Evolutionary conservation across 2,888 invertebrate species (phyloP).

Genomic region (Polydrusus tereticollis): DNA sequence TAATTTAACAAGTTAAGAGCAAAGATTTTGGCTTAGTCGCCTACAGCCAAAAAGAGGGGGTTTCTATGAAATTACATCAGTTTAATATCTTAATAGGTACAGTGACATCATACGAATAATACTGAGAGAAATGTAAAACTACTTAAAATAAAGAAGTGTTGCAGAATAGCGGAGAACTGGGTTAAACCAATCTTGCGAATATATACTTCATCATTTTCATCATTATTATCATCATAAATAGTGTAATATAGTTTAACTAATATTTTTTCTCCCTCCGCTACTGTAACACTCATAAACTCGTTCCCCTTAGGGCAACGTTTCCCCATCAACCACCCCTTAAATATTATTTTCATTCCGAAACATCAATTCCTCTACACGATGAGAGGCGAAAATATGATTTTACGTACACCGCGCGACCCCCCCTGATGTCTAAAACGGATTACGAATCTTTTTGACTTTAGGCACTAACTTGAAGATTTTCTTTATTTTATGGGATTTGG

Average conservation of each 20-base stretch:
- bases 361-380: slow-evolving; percentile 65
- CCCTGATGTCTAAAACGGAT: slow-evolving; percentile 58
- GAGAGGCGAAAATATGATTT: slow-evolving; percentile 64
- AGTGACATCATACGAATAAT: too few species aligned
- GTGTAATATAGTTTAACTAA: background rate
- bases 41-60: too few species aligned
- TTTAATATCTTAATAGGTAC: too few species aligned
- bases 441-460: slow-evolving; percentile 56
- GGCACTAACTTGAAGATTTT: slow-evolving; percentile 38
- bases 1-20: too few species aligned
- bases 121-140: too few species aligned
- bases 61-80: too few species aligned
- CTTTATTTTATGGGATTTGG: slow-evolving; percentile 42
- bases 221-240: too few species aligned
- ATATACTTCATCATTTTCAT: too few species aligned
- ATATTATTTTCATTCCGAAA: slow-evolving; percentile 66
- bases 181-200: too few species aligned
- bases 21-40: too few species aligned
- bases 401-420: slow-evolving; percentile 57
- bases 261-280: background rate
- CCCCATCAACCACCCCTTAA: slow-evolving; percentile 61
- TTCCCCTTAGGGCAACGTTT: slow-evolving; percentile 54
- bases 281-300: slow-evolving; percentile 27
- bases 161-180: too few species aligned
- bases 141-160: too few species aligned